A percentile compares a stretch with the other conserved stretches of the same genome.
phyloP scores from a whole-genome alignment of 2,797 vertebrate genomes.

The Ataeniobius toweri region DNA sequence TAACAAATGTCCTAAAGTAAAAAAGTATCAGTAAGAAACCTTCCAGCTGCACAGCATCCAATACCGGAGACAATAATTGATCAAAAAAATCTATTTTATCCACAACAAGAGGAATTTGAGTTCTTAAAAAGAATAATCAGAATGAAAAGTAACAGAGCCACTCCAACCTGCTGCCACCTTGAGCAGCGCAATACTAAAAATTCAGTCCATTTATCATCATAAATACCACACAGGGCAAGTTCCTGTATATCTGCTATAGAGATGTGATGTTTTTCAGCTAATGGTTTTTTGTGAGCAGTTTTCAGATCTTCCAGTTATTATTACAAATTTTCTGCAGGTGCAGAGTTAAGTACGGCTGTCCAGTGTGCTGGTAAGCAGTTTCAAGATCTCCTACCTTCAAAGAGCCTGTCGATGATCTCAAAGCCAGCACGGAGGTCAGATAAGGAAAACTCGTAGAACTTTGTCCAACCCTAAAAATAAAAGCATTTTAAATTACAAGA shows the following conservation, averaged over 20 bases:
- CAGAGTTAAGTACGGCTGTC: background rate
- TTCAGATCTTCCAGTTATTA: constrained; percentile 1
- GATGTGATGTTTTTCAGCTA: background rate
- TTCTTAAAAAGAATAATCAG: too few relatives aligned
- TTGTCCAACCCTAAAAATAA: constrained; percentile 91
- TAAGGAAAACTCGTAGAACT: constrained; percentile 97
- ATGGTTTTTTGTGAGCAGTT: background rate
- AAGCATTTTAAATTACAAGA: constrained; percentile 3
- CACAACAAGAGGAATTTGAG: too few relatives aligned
- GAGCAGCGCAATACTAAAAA: too few relatives aligned
- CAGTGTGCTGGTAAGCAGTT: background rate
- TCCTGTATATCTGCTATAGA: background rate
- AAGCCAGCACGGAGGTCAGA: constrained; percentile 95
- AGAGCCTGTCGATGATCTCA: constrained; percentile 92
- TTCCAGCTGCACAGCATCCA: too few relatives aligned
- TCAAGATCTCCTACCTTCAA: constrained; percentile 84
- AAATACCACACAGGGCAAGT: background rate
- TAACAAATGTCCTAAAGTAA: too few relatives aligned
- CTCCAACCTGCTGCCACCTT: too few relatives aligned
- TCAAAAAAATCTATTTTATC: too few relatives aligned
- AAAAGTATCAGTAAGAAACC: too few relatives aligned
- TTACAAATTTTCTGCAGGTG: constrained; percentile 12
- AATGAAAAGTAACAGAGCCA: too few relatives aligned
- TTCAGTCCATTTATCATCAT: background rate
- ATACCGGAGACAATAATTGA: too few relatives aligned